phyloP scores from a whole-genome alignment of 1,140 invertebrate genomes.

The Nymphalis io region DNA sequence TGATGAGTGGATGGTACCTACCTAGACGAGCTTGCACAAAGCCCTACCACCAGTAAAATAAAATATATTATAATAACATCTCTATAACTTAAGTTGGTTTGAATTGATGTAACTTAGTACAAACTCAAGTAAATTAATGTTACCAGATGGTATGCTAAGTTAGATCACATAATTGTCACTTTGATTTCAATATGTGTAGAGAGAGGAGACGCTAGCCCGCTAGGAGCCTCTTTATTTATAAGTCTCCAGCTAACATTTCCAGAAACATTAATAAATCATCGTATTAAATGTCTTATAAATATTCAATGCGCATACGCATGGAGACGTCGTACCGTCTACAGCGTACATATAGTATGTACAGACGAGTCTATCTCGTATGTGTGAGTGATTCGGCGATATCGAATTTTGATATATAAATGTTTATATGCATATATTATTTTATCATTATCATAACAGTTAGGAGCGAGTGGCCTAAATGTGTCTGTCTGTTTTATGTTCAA shows the following conservation, averaged over 20 bases:
- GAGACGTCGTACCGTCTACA: conserved; percentile 24
- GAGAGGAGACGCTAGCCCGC: conserved; percentile 14
- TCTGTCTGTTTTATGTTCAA: too few relatives aligned
- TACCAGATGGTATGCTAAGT: too few relatives aligned
- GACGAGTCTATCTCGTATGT: neutral
- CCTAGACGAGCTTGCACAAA: too few relatives aligned
- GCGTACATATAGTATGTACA: neutral
- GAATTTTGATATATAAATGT: neutral
- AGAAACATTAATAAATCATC: conserved; percentile 31
- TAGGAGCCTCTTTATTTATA: conserved; percentile 36
- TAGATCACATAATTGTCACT: too few relatives aligned
- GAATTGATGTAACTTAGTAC: too few relatives aligned
- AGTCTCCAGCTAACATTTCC: conserved; percentile 25
- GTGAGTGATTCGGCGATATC: neutral
- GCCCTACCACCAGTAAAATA: too few relatives aligned
- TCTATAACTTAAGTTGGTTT: too few relatives aligned
- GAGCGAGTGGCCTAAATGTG: too few relatives aligned
- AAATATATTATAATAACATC: too few relatives aligned
- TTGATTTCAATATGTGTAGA: neutral
- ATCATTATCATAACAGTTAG: too few relatives aligned
- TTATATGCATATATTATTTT: neutral
- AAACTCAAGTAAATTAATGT: too few relatives aligned
- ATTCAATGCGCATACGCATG: conserved; percentile 28
- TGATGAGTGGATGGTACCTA: too few relatives aligned
- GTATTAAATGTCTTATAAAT: conserved; percentile 41